Evolutionary conservation across 2,113 vertebrate genomes (phyloP).

Genomic region (Dolichallabes microphthalmus): DNA sequence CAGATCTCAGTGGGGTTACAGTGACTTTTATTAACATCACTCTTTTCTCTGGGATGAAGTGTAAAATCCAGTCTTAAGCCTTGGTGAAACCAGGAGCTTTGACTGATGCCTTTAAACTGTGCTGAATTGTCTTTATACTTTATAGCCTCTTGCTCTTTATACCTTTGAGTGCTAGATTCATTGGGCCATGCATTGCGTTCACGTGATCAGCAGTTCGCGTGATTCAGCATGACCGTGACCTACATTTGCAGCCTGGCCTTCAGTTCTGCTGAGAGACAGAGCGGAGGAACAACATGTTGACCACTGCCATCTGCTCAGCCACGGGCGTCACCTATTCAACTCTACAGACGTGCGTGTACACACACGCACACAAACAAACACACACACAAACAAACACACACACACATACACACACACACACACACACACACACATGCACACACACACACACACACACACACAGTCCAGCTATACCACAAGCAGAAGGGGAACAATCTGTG

Average conservation of each 20-base stretch:
- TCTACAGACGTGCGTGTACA: neutral
- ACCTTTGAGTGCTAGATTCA: neutral
- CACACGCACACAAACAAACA: slow-evolving; percentile 4
- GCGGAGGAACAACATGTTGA: neutral
- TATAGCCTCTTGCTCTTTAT: neutral
- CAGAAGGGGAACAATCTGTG: slow-evolving; percentile 6
- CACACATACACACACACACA: neutral
- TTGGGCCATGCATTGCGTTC: neutral
- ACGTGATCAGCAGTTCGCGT: neutral
- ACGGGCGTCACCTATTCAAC: slow-evolving; percentile 30
- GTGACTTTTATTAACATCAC: neutral
- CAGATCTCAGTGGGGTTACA: neutral
- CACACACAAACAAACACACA: neutral
- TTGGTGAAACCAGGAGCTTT: neutral
- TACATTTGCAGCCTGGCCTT: slow-evolving; percentile 28
- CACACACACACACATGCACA: neutral
- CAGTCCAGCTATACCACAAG: neutral
- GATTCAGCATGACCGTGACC: slow-evolving; percentile 20
- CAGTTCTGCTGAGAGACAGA: slow-evolving; percentile 1
- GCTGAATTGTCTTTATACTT: neutral
- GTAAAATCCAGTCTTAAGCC: neutral
- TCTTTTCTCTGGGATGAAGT: neutral
- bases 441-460: neutral
- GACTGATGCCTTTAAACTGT: neutral
- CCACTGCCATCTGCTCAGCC: slow-evolving; percentile 34